Evolutionary conservation across 2,113 vertebrate genomes (phyloP), one percentile per base, ranked within the genome.

Genomic region (Aramus guarauna): DNA sequence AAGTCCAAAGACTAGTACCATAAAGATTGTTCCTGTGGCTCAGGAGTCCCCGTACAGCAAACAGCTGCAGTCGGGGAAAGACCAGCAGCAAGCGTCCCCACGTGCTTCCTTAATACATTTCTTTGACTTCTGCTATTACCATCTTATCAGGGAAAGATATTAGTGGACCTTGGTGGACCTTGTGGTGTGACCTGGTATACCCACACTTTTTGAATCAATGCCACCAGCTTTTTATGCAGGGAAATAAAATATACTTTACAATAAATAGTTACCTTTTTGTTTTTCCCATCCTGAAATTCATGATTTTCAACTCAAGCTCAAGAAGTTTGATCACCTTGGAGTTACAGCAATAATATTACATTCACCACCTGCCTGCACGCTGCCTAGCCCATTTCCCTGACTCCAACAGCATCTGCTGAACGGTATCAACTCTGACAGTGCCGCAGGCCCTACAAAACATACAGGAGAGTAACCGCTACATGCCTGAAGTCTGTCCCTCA

Each of bases 131-230:
- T 69, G 23, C 41, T 84, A 2, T 6, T 56, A 45, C 13, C 53
- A 47, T 32, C 36, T 45, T 52, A 4, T 12, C 29, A 89, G n/a
- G 13, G 27, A 82, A 29, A 66, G 58, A 36, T 15, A 14, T 13
- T 15, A 48, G 27, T 5, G 11, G 24, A 59, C 27, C 27, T 53
- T 9, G 3, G 63, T 4, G 60, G n/a, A 84, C 7, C 24, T 72
- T 11, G 8, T 36, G 41, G 69, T 2, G 5, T 26, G 24, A 62
- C 37, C 30, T 2, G 6, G 29, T 15, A 36, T 6, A 76, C 50
- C 45, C 7, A 47, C 0, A 0, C 27, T 15, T 76, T 59, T 6
- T 59, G 10, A 72, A 41, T 29, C 24, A 12, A 18, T 14, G 39
- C 11, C 20, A 27, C 43, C 4, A 82, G 32, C 26, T 56, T 80